These are phyloP conservation scores for Melanitta fusca DNA, from an alignment of 2,797 vertebrate genomes.

Conservation along the genomic window DNA sequence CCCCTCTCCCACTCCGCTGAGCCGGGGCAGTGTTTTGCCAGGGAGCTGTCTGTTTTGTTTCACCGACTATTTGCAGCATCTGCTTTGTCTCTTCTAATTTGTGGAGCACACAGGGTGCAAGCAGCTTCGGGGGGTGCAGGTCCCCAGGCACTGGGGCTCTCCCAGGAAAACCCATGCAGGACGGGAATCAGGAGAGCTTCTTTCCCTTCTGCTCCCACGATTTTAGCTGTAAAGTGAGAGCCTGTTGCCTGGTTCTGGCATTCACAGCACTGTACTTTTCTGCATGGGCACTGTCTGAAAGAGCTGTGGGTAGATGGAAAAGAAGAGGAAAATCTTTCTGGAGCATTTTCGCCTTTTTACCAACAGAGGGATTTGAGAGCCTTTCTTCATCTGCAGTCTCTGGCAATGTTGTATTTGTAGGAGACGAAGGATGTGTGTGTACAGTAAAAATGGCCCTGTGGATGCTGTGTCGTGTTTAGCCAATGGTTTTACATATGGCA, in stretches of 20 bases:
- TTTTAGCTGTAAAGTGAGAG: neutral
- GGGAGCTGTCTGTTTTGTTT: neutral
- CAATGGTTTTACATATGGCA: neutral
- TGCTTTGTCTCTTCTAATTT: neutral
- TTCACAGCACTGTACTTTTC: neutral
- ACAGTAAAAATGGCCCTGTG: slow-evolving; percentile 40
- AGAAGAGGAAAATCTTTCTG: slow-evolving; percentile 10
- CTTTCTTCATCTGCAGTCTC: slow-evolving; percentile 51
- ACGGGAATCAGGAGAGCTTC: accelerated
- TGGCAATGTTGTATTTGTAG: neutral
- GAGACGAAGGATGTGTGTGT: neutral
- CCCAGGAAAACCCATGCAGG: neutral
- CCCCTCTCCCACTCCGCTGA: accelerated
- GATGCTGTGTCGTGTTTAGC: neutral
- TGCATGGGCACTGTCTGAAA: neutral
- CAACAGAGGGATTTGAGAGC: slow-evolving; percentile 75
- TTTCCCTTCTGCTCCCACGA: neutral
- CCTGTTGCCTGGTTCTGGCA: neutral
- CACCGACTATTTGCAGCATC: neutral
- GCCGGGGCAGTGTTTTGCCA: accelerated
- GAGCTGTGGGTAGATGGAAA: neutral
- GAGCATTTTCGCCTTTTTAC: slow-evolving; percentile 70
- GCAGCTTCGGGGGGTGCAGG: neutral
- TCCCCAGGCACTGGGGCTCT: accelerated
- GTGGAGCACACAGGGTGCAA: neutral